Evolutionary conservation across 1,140 invertebrate genomes (phyloP).

Genomic region (Apis cerana): DNA sequence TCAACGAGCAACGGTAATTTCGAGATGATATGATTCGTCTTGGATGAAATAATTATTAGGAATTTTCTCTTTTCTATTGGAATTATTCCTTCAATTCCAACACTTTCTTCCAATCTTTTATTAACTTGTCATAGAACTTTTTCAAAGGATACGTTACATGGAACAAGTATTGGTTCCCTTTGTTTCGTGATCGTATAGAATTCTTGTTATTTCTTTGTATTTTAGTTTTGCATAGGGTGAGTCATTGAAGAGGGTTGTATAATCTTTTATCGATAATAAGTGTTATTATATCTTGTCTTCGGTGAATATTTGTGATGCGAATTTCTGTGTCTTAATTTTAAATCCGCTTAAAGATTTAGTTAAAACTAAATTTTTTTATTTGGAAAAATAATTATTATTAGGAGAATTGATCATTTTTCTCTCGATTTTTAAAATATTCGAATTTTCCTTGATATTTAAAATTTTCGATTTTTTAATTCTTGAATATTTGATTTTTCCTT

Average conservation of each 20-base stretch:
- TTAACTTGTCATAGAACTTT: slow-evolving; percentile 29
- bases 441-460: neutral
- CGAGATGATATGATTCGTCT: too few relatives aligned
- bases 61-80: neutral
- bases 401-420: neutral
- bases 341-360: neutral
- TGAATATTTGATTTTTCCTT: too few relatives aligned
- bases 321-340: neutral
- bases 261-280: slow-evolving; percentile 2
- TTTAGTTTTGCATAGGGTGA: neutral
- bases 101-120: neutral
- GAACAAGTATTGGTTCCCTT: neutral
- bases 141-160: slow-evolving; percentile 12
- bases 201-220: slow-evolving; percentile 25
- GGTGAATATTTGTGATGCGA: neutral
- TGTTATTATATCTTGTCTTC: neutral
- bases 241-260: slow-evolving; percentile 18
- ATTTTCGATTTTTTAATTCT: too few relatives aligned
- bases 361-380: neutral
- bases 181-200: slow-evolving; percentile 20
- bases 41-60: too few relatives aligned
- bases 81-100: neutral
- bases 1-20: neutral
- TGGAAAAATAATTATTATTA: too few relatives aligned
- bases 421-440: neutral